Evolutionary conservation across 2,797 vertebrate genomes (phyloP).

Genomic region (Spatula clypeata): DNA sequence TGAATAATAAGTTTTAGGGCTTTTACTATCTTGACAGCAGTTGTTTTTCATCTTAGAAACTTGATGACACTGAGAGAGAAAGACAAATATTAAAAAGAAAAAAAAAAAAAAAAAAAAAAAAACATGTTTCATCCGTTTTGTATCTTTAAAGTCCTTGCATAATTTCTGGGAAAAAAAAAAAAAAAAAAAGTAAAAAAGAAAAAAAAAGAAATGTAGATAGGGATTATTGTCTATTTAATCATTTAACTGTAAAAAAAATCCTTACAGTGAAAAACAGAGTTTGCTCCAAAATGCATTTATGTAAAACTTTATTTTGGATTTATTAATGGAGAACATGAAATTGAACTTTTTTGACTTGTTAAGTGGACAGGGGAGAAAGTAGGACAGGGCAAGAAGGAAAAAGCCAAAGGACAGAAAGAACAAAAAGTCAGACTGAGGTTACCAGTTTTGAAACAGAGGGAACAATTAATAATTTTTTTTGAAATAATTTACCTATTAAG

Average conservation of each 20-base stretch:
- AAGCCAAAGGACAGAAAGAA: not conserved
- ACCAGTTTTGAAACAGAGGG: not conserved
- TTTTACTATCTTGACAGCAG: not conserved
- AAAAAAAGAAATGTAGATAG: not conserved
- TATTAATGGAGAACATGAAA: not conserved
- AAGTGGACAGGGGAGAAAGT: not conserved
- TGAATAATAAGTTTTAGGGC: not conserved
- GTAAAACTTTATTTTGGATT: not conserved
- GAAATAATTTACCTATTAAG: not conserved
- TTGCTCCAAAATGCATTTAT: not conserved
- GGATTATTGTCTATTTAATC: not conserved
- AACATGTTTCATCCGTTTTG: not conserved
- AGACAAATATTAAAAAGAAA: not conserved
- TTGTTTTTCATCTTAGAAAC: not conserved
- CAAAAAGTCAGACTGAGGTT: not conserved
- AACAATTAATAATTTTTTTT: not conserved
- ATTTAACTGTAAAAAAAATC: not conserved
- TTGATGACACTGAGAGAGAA: not conserved
- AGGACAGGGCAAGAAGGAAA: not conserved
- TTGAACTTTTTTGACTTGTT: not conserved
- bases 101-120: not conserved
- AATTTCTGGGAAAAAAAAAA: not conserved
- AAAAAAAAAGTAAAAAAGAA: not conserved
- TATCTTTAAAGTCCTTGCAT: not conserved
- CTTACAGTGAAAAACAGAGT: not conserved